Conservation (phyloP, 1,140 invertebrate genomes). For the Macrobrachium rosenbergii region DNA sequence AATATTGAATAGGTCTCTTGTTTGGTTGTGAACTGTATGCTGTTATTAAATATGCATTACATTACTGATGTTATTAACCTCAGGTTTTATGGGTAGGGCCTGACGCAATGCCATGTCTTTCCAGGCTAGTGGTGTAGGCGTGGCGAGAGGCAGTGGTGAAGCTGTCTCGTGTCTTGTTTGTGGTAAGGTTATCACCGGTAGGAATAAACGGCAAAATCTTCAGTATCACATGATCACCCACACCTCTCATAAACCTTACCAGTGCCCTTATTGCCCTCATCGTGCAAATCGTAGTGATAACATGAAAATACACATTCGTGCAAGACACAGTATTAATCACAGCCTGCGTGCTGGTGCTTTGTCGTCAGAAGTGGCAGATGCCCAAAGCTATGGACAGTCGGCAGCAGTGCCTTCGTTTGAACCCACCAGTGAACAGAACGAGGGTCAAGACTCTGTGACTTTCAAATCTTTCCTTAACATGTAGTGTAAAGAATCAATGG, state of each 20-base stretch:
- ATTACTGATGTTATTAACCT: not conserved
- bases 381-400: not conserved
- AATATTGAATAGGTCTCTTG: not conserved
- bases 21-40: not conserved
- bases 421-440: too few species aligned
- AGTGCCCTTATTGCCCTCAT: constrained; percentile 69
- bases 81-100: constrained; percentile 5
- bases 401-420: too few species aligned
- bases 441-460: too few species aligned
- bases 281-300: constrained; percentile 67
- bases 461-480: too few species aligned
- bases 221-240: constrained; percentile 74
- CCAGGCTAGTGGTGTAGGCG: constrained; percentile 42
- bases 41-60: not conserved
- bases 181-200: constrained; percentile 66
- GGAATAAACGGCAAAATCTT: constrained; percentile 68
- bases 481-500: too few species aligned
- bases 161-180: constrained; percentile 72
- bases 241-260: constrained; percentile 70
- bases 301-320: constrained; percentile 60
- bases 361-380: not conserved
- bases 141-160: constrained; percentile 51
- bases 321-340: constrained; percentile 21
- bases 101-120: constrained; percentile 62
- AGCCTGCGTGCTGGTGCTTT: not conserved